phyloP scores from a whole-genome alignment of 1,140 invertebrate genomes.

The Heliconius hermathena region DNA sequence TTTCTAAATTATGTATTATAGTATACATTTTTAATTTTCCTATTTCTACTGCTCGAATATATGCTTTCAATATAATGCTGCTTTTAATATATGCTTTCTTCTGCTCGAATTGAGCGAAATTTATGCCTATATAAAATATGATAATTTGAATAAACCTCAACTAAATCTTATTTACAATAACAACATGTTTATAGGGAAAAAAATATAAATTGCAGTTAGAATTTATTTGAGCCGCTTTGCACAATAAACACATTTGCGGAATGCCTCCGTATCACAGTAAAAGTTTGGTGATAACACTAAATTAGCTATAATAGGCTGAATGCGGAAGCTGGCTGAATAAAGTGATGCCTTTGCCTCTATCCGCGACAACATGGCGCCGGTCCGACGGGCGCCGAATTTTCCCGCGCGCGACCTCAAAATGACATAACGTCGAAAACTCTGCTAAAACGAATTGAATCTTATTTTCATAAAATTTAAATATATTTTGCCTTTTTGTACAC shows the following conservation, averaged over 20 bases:
- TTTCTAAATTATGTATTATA: too few relatives aligned
- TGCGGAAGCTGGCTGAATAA: conserved; percentile 58
- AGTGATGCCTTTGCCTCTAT: conserved; percentile 57
- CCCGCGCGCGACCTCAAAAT: conserved; percentile 30
- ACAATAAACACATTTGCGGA: conserved; percentile 52
- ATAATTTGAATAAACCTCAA: neutral
- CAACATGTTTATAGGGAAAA: neutral
- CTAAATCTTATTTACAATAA: neutral
- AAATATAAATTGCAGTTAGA: neutral
- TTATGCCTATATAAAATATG: neutral
- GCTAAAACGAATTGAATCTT: neutral
- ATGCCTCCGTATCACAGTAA: conserved; percentile 42
- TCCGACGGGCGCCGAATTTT: conserved; percentile 64
- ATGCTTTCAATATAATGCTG: too few relatives aligned
- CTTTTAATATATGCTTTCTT: too few relatives aligned
- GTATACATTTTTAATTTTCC: too few relatives aligned
- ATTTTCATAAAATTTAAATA: conserved; percentile 9
- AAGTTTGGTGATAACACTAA: conserved; percentile 66
- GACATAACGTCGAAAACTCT: neutral
- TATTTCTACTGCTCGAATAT: too few relatives aligned
- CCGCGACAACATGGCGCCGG: conserved; percentile 64
- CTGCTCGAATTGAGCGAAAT: too few relatives aligned
- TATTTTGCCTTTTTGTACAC: conserved; percentile 19
- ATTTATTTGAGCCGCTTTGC: conserved; percentile 30
- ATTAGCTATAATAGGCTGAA: conserved; percentile 69